Evolutionary conservation across 2,797 vertebrate species (phyloP), one percentile per base, ranked within the genome.

Genomic region (Halcyon leucocephala): DNA sequence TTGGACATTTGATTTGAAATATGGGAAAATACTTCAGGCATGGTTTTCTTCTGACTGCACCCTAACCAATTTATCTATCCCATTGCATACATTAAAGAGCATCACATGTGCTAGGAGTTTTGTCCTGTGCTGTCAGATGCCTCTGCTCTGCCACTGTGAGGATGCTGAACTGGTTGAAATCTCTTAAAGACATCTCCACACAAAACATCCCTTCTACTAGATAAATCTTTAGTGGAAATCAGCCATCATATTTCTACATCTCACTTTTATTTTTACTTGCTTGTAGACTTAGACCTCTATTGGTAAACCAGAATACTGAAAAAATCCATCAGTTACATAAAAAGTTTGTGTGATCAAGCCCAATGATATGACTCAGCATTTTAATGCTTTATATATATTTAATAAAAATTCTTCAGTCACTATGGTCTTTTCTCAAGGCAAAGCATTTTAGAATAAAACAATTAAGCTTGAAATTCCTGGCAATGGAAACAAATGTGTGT

Each of bases 391-490:
- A 19, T 5, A 60, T 22, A 10, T 6, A 49, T 82, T 92, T 52
- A 90, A 72, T 71, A 73, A 82, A 57, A 72, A 42, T 14, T 76
- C 13, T 33, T 74, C 54, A 77, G 33, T 58, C 17, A 48, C 11
- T 4, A 0, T 20, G n/a, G 9, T 49, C 13, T 76, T 88, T 86
- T 85, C 62, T 41, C 37, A 87, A 80, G 64, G 10, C 10, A 85
- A 91, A 91, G 0, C 6, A 70, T 55, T 84, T 85, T 39, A 76
- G 24, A 93, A 52, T 81, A n/a, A 73, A 79, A 61, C 73, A 60
- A 85, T 89, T 78, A 76, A 82, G 39, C 60, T 81, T 66, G n/a
- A 90, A 93, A 86, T 89, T 57, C 51, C 48, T 77, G 58, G n/a
- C 20, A 89, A 25, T 86, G 58, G 39, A 79, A 77, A 52, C 25